Conservation (phyloP, 35 echinoderm and acorn worm species). For the Lytechinus variegatus region DNA sequence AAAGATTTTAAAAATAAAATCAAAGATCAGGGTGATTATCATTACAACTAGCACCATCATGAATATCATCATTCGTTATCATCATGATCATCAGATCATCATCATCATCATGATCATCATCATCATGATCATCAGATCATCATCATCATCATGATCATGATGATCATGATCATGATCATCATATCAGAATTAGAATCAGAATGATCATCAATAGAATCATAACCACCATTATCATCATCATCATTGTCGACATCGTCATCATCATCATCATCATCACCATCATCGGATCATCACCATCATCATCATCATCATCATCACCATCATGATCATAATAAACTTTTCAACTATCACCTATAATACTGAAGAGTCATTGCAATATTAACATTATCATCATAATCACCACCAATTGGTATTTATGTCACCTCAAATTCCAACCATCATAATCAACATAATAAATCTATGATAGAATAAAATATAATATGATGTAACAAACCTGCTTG, state of each 20-base stretch:
- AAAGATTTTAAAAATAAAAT: too few relatives aligned
- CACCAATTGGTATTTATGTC: too few relatives aligned
- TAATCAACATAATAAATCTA: too few relatives aligned
- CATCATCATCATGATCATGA: not conserved
- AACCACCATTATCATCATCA: slow-evolving; percentile 1
- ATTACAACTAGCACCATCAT: not conserved
- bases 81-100: not conserved
- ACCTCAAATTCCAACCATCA: too few relatives aligned
- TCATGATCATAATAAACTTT: not conserved
- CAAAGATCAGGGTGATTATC: too few relatives aligned
- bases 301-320: not conserved
- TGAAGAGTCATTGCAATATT: too few relatives aligned
- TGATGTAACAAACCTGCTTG: slow-evolving; percentile 70
- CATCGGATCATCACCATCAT: not conserved
- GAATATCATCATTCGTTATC: not conserved
- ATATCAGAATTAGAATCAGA: not conserved
- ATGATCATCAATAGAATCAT: not conserved
- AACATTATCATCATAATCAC: not conserved
- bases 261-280: slow-evolving; percentile 30
- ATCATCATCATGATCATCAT: not conserved
- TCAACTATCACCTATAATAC: too few relatives aligned
- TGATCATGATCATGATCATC: not conserved
- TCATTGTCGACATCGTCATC: slow-evolving; percentile 3
- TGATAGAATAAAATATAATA: too few relatives aligned
- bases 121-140: not conserved